Base-by-base conservation (phyloP, 2,888 invertebrate species). In the Geotrupes spiniger region DNA sequence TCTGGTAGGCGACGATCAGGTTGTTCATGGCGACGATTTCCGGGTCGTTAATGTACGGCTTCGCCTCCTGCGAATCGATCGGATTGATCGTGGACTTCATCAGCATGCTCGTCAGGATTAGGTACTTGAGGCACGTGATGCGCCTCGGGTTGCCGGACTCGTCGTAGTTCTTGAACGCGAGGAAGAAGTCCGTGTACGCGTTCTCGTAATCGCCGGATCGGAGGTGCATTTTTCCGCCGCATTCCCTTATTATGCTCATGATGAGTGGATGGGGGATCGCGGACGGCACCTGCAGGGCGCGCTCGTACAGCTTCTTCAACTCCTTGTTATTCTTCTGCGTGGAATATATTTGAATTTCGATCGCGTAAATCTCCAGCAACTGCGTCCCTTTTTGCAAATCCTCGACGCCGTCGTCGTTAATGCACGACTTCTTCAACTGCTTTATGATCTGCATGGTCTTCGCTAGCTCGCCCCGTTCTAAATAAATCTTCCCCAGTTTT, bases 331-430 rank as follows among this genome's bases (percentile, higher is more conserved):
- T 98, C 71, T 99, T 99, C 78, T 97, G 97, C 49, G 94, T 94
- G 0, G 98, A 98, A 73, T 98, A 96, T 97, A 99, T 98, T 77
- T 99, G 99, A 63, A 99, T 99, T 79, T 99, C 99, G 55, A 99
- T 76, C 1, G 99, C 98, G 72, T 98, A 99, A 53, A 99, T 97
- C 76, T 99, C 98, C 43, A 99, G 77, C 27, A 99, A 77, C 70
- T 99, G 98, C 0, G 98, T 99, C 49, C 95, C 96, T 73, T 96
- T 96, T 72, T 96, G 95, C 50, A 96, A 75, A 72, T 97, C 95
- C 73, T 94, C 93, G 71, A 94, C 94, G 2, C 94, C 94, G 62
- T 94, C 93, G 70, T 92, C 93, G 3, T 92, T 95, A 82, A 92
- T 92, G 73, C 98, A 99, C 51, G 94, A 95, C 64, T 89, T 88